Percentiles rank a stretch among this genome's conserved stretches.
Conservation (phyloP, 2,113 vertebrate genomes). For the Melanerpes aurifrons region DNA sequence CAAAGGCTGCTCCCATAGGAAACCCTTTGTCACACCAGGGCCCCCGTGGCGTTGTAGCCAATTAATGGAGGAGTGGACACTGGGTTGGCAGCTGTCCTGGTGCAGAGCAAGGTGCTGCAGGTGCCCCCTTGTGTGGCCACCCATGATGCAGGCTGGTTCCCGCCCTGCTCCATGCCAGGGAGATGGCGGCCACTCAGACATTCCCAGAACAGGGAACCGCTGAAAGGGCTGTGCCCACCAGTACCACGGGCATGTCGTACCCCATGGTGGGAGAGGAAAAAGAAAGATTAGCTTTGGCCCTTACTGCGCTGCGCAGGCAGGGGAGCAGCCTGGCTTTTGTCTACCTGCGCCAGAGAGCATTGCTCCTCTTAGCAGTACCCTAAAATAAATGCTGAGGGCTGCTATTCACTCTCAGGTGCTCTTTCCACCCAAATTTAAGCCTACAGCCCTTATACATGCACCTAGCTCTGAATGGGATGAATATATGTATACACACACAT, state of each 20-base stretch:
- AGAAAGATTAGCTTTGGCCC: background rate
- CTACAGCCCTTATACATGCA: background rate
- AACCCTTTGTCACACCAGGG: background rate
- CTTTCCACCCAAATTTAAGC: background rate
- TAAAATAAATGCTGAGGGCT: background rate
- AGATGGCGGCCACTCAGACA: accelerated
- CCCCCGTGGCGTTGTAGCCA: background rate
- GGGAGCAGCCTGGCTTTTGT: background rate
- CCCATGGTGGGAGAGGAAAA: accelerated
- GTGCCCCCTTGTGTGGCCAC: background rate
- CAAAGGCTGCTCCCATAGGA: background rate
- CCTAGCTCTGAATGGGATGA: background rate
- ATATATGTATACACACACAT: background rate
- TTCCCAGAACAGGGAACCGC: accelerated
- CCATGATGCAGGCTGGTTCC: background rate
- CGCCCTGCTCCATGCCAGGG: accelerated
- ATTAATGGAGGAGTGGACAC: accelerated
- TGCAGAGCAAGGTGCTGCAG: background rate
- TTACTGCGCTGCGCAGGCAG: background rate
- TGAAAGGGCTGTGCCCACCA: accelerated
- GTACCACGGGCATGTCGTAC: accelerated
- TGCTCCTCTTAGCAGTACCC: background rate
- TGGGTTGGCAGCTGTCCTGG: background rate
- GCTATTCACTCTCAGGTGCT: background rate
- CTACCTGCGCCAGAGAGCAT: background rate